Percentiles rank a stretch among this genome's conserved stretches.
Evolutionary conservation across 2,888 invertebrate genomes (phyloP).

Genomic region (Cephus nigrinus): DNA sequence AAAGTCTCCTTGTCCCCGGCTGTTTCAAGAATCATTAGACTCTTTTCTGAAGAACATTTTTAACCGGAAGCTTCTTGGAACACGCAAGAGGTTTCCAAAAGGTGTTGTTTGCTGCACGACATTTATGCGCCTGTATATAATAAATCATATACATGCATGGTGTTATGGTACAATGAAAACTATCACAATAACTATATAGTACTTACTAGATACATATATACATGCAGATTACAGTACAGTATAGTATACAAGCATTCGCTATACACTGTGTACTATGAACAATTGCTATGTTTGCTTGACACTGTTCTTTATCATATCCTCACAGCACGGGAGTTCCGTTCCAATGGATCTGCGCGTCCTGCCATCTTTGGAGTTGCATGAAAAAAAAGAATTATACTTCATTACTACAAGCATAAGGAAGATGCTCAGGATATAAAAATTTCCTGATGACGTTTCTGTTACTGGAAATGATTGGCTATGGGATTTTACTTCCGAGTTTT

Average conservation of each 20-base stretch:
- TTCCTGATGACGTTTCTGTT: slow-evolving; percentile 21
- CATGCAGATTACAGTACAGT: background rate
- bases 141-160: background rate
- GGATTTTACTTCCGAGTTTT: background rate
- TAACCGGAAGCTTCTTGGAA: background rate
- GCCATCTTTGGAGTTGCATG: slow-evolving; percentile 72
- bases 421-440: slow-evolving; percentile 11
- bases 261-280: background rate
- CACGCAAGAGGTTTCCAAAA: background rate
- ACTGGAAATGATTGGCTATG: slow-evolving; percentile 16
- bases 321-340: slow-evolving; percentile 67
- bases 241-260: background rate
- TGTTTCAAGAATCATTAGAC: background rate
- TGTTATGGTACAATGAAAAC: background rate
- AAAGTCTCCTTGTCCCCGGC: background rate
- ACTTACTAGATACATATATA: background rate
- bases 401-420: background rate
- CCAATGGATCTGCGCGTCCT: slow-evolving; percentile 80
- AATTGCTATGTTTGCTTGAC: background rate
- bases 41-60: background rate
- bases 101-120: background rate
- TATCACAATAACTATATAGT: background rate
- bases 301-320: background rate
- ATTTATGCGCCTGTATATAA: background rate
- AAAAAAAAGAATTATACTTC: slow-evolving; percentile 15